Evolutionary conservation across 2,888 invertebrate species (phyloP).

Genomic region (Andricus quercusramuli): DNA sequence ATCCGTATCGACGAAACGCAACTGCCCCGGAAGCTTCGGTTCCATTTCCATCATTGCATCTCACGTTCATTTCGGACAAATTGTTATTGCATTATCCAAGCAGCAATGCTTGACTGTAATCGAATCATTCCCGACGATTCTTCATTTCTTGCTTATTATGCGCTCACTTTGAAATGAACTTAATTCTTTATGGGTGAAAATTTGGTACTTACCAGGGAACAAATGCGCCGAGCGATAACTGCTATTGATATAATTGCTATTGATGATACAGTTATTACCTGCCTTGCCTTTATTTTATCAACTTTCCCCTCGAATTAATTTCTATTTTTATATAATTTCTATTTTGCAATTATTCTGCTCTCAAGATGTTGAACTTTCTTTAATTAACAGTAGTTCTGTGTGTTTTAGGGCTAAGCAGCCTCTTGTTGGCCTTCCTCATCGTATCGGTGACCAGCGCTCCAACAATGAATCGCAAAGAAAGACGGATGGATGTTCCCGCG

Average conservation of each 20-base stretch:
- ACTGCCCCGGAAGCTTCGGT: constrained; percentile 21
- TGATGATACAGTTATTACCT: background rate
- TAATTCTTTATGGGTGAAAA: constrained; percentile 36
- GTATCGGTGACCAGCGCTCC: constrained; percentile 72
- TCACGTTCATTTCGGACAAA: background rate
- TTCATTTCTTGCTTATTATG: background rate
- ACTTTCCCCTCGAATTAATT: constrained; percentile 1
- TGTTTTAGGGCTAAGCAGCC: constrained; percentile 73
- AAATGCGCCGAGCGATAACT: constrained; percentile 4
- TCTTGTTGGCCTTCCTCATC: constrained; percentile 68
- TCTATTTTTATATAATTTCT: background rate
- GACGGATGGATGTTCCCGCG: constrained; percentile 69
- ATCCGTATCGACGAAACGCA: constrained; percentile 58
- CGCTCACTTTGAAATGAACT: constrained; percentile 2
- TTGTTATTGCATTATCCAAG: constrained; percentile 23
- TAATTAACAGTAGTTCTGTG: constrained; percentile 38
- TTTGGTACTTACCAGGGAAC: constrained; percentile 16
- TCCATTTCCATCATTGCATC: constrained; percentile 13
- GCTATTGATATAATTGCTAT: background rate
- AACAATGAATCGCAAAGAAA: constrained; percentile 69
- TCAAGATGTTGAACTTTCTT: background rate
- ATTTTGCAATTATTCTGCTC: background rate
- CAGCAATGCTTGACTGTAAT: constrained; percentile 3
- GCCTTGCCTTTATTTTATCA: background rate
- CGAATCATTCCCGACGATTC: background rate